Evolutionary conservation across 1,140 invertebrate species (phyloP).

Genomic region (Liolophura sinensis): DNA sequence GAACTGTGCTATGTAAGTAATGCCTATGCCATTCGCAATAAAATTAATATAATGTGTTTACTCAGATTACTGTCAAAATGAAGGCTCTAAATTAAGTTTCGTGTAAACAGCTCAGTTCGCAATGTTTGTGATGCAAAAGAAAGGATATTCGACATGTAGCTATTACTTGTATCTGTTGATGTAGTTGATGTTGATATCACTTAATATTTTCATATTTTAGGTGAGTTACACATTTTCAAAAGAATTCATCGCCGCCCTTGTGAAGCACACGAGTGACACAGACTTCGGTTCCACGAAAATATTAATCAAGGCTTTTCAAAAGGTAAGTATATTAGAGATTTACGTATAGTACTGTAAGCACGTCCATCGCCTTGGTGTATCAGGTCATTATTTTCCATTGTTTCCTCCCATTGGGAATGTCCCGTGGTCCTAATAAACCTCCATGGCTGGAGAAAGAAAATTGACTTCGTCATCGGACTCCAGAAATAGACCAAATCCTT

Average conservation of each 20-base stretch:
- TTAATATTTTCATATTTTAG: constrained; percentile 48
- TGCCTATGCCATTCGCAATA: background rate
- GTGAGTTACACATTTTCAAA: constrained; percentile 73
- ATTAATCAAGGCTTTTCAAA: constrained; percentile 67
- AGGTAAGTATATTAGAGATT: constrained; percentile 53
- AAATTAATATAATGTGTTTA: too few species aligned
- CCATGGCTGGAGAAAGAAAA: too few species aligned
- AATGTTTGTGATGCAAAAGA: too few species aligned
- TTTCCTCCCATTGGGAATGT: too few species aligned
- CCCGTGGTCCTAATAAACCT: too few species aligned
- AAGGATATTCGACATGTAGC: too few species aligned
- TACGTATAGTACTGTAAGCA: background rate
- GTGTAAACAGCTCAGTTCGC: too few species aligned
- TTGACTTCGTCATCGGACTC: too few species aligned
- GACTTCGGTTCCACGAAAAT: constrained; percentile 63
- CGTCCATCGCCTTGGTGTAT: background rate
- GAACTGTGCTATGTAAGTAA: constrained; percentile 69
- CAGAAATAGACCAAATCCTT: too few species aligned
- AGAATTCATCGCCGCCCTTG: constrained; percentile 67
- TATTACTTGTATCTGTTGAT: too few species aligned
- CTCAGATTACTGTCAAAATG: too few species aligned
- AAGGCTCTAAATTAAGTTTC: too few species aligned
- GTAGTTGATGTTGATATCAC: background rate
- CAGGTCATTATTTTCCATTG: background rate
- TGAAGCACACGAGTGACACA: constrained; percentile 62